phyloP scores from a whole-genome alignment of 1,140 invertebrate genomes.

The Nixonia krombeini region DNA sequence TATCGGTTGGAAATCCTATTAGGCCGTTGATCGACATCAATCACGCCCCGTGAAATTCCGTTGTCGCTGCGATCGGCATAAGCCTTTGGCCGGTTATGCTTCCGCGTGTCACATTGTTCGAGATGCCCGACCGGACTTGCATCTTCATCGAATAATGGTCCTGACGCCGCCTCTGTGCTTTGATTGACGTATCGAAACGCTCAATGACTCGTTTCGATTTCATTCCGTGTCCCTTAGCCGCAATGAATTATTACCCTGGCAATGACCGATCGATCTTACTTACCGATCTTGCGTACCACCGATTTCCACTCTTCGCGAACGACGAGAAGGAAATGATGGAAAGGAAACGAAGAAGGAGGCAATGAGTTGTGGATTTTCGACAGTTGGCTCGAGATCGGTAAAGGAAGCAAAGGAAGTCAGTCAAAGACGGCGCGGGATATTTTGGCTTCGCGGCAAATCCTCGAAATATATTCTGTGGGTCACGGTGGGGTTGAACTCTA shows the following conservation, averaged over 20 bases:
- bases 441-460: too few species aligned
- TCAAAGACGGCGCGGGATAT: too few species aligned
- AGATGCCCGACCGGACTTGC: neutral
- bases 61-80: neutral
- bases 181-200: neutral
- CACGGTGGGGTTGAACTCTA: conserved; percentile 62
- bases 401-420: too few species aligned
- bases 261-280: neutral
- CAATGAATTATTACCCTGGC: too few species aligned
- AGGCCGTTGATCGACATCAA: conserved; percentile 4
- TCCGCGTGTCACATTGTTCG: conserved; percentile 1
- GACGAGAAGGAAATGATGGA: too few species aligned
- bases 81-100: neutral
- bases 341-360: too few species aligned
- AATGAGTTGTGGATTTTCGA: too few species aligned
- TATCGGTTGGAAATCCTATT: conserved; percentile 17
- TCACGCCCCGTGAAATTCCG: conserved; percentile 8
- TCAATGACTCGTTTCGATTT: neutral
- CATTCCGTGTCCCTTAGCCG: neutral
- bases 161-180: neutral
- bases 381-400: too few species aligned
- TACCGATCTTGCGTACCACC: neutral
- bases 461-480: conserved; percentile 49
- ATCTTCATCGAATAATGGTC: conserved; percentile 3
- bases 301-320: too few species aligned